Evolutionary conservation across 2,888 invertebrate species (phyloP).

Genomic region (Aproaerema taeniolella): DNA sequence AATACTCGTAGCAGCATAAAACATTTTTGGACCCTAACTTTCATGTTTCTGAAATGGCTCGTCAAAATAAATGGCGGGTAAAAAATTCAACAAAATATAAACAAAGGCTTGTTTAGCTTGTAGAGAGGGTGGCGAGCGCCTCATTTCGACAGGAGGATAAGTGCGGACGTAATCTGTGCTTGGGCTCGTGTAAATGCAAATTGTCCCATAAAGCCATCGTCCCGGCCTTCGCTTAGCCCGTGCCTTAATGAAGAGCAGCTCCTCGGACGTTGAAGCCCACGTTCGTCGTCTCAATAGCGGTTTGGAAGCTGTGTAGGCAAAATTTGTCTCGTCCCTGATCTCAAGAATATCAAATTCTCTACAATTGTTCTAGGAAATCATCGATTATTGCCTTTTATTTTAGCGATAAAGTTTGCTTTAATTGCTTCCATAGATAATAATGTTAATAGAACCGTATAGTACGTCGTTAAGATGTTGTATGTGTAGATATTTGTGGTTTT

Average conservation of each 20-base stretch:
- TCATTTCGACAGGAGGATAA: slow-evolving; percentile 71
- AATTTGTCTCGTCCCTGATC: slow-evolving; percentile 51
- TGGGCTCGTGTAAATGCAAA: slow-evolving; percentile 76
- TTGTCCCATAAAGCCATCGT: slow-evolving; percentile 72
- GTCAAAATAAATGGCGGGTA: slow-evolving; percentile 67
- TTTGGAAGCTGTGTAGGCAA: slow-evolving; percentile 50
- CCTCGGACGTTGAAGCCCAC: slow-evolving; percentile 50
- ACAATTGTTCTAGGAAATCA: no score
- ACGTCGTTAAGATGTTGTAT: no score
- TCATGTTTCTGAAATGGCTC: slow-evolving; percentile 54
- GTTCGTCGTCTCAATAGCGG: slow-evolving; percentile 67
- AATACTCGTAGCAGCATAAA: slow-evolving; percentile 26
- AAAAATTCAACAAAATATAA: slow-evolving; percentile 69
- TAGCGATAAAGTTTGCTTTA: slow-evolving; percentile 41
- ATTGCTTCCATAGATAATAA: slow-evolving; percentile 21
- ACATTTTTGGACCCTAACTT: no score
- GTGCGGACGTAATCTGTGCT: slow-evolving; percentile 72
- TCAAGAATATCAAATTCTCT: no score
- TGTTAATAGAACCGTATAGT: not conserved
- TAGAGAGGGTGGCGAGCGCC: slow-evolving; percentile 42
- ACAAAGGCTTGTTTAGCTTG: slow-evolving; percentile 68
- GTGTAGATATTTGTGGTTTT: not conserved
- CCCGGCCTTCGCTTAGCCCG: slow-evolving; percentile 35
- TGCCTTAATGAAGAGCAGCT: slow-evolving; percentile 69
- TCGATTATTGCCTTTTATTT: slow-evolving; percentile 38